Conservation (phyloP, 2,888 invertebrate species). For the Plusia festucae region DNA sequence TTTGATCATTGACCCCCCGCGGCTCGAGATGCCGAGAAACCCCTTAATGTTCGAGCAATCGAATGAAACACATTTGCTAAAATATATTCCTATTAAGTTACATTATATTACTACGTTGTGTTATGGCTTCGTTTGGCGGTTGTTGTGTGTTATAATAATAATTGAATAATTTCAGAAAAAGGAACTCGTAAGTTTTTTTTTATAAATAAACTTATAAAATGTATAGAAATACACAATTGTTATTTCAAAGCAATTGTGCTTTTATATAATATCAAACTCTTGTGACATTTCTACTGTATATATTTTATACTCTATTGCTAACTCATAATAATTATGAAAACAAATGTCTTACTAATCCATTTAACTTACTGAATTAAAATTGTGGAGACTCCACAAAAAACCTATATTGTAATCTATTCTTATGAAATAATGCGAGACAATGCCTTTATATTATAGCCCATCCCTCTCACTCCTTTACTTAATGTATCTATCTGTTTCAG, state of each 20-base stretch:
- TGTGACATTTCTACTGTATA: slow-evolving; percentile 4
- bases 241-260: no score
- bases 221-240: no score
- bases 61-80: slow-evolving; percentile 1
- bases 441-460: slow-evolving; percentile 15
- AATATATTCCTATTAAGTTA: slow-evolving; percentile 1
- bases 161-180: no score
- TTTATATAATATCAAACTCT: no score
- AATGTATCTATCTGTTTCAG: slow-evolving; percentile 15
- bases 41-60: slow-evolving; percentile 13
- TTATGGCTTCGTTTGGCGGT: neutral
- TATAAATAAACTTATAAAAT: no score
- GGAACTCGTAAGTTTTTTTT: no score
- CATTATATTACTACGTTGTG: neutral
- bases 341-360: slow-evolving; percentile 5
- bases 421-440: slow-evolving; percentile 39
- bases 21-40: neutral
- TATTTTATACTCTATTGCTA: neutral
- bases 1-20: slow-evolving; percentile 17
- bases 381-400: slow-evolving; percentile 27
- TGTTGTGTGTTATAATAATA: neutral
- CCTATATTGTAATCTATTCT: slow-evolving; percentile 37
- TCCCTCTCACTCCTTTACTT: slow-evolving; percentile 13
- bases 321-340: neutral
- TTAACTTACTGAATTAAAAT: slow-evolving; percentile 40